Evolutionary conservation across 2,888 invertebrate genomes (phyloP), one percentile per base, ranked within the genome.

Genomic region (Melanostoma mellinum): DNA sequence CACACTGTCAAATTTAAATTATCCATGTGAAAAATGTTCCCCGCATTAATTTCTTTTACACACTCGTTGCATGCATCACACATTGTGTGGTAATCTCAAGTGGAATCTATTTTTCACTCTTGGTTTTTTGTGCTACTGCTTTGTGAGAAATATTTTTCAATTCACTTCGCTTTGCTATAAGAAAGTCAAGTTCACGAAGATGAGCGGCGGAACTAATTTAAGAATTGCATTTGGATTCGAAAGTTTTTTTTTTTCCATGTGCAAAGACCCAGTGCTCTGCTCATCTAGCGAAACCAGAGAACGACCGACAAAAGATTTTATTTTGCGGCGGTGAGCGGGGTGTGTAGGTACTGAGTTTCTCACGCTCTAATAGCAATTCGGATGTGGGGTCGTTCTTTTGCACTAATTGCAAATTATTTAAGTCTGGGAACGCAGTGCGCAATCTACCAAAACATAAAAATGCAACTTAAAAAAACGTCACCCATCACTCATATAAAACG

Each of bases 1-100:
- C 56, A 61, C 38, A 48, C 38, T 73, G 78, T 78, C 72, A 67
- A 67, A 78, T 61, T 78, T 73, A 53, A 78, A 72, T 78, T 78
- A 60, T 73, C 53, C 78, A 67, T 78, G 67, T 67, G 53, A 78
- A 67, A 48, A 48, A 33, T 60, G 44, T 60, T 52, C 46, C 50
- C 40, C 5, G 42, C 32, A 8, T 65, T 38, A n/a, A 2, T 30
- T 20, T 33, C 32, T 6, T 20, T 0, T 8, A 30, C 32, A 60
- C 8, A 4, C 6, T 50, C 9, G 8, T 20, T 30, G 10, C 9
- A 20, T 2, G 38, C 38, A 20, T 33, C 10, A 36, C 44, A 46
- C 4, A 58, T 5, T 65, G 48, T 63, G 42, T 58, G 46, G 48
- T 36, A 44, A 55, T 56, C 32, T 68, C 33, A 73, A 38, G 36